phyloP scores from a whole-genome alignment of 2,797 vertebrate genomes.

The Valencia hispanica region DNA sequence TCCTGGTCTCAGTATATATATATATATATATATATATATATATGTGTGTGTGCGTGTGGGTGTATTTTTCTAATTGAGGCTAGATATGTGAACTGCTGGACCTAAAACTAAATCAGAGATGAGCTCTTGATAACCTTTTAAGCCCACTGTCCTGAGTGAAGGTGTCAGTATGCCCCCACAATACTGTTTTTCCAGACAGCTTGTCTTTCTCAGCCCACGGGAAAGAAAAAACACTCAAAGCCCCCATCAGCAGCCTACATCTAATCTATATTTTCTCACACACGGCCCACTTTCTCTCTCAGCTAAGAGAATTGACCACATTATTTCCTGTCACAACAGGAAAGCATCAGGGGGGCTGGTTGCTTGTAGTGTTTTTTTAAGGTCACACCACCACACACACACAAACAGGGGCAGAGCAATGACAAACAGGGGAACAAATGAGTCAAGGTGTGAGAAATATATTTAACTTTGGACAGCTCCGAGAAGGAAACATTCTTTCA shows the following conservation, averaged over 20 bases:
- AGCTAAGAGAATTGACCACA: conserved; percentile 46
- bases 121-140: background rate
- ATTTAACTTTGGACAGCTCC: conserved; percentile 11
- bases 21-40: too few species aligned
- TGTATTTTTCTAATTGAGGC: background rate
- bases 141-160: conserved; percentile 5
- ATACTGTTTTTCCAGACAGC: conserved; percentile 45
- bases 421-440: conserved; percentile 17
- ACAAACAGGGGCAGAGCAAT: background rate
- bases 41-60: too few species aligned
- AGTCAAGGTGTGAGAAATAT: conserved; percentile 34
- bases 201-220: conserved; percentile 18
- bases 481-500: background rate
- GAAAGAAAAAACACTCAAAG: conserved; percentile 36
- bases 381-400: conserved; percentile 26
- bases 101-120: background rate
- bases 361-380: background rate
- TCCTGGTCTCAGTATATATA: background rate
- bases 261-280: conserved; percentile 10
- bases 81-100: background rate
- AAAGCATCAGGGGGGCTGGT: conserved; percentile 19
- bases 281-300: conserved; percentile 54
- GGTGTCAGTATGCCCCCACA: conserved; percentile 25
- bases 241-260: conserved; percentile 29
- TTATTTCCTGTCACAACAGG: conserved; percentile 60